A percentile compares a stretch with the other conserved stretches of the same genome.
These are phyloP conservation scores for Porphyrio hochstetteri DNA, from an alignment of 2,113 vertebrate species.

Conservation along the genomic window DNA sequence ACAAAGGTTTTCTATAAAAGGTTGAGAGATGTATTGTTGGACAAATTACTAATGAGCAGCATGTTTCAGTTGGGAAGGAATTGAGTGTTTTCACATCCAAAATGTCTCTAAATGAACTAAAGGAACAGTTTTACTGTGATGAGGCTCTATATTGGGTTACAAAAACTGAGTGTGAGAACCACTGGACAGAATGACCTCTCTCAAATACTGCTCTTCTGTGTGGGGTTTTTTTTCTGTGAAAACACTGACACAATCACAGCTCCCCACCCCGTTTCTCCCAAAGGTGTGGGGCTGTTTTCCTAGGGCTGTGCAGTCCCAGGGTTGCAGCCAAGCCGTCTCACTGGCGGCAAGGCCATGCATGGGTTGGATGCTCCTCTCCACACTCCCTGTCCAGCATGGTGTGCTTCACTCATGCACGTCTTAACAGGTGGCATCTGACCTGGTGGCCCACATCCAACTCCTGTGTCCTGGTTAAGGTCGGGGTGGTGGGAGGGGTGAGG, in stretches of 20 bases:
- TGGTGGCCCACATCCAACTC: background rate
- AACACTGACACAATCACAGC: background rate
- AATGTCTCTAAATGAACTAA: background rate
- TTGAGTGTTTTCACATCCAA: background rate
- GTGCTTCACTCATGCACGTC: background rate
- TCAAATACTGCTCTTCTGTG: background rate
- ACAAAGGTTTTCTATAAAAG: background rate
- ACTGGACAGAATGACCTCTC: background rate
- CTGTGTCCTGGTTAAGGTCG: background rate
- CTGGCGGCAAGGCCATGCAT: background rate
- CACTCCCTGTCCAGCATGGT: background rate
- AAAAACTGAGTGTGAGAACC: slow-evolving; percentile 2
- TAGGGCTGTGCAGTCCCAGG: background rate
- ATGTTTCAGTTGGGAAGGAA: background rate
- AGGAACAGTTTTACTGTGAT: background rate
- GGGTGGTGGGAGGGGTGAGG: background rate
- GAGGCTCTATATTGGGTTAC: background rate
- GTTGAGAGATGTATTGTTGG: background rate
- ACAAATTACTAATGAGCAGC: background rate
- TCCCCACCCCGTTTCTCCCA: background rate
- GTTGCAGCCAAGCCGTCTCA: background rate
- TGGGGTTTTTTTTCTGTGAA: background rate
- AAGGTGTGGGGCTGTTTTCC: slow-evolving; percentile 7
- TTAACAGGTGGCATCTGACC: background rate
- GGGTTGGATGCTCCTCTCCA: fast-evolving